Conservation (phyloP, 2,888 invertebrate genomes). For the Oxycera nigricornis region DNA sequence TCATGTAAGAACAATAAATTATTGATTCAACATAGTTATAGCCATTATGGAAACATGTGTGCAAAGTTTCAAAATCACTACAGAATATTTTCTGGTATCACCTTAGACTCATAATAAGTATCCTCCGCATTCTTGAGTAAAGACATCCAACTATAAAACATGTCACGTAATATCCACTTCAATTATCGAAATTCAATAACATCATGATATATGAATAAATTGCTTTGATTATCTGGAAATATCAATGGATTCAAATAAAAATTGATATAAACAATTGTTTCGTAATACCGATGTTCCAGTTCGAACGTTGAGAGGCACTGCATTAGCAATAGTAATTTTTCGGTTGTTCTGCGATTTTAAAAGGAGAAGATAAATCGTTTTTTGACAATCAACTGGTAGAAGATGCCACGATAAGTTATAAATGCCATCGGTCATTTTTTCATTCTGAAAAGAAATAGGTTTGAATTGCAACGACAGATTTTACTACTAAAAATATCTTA, state of each 20-base stretch:
- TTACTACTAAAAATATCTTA: too few species aligned
- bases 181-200: neutral
- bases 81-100: too few species aligned
- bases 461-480: too few species aligned
- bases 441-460: neutral
- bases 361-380: neutral
- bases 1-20: too few species aligned
- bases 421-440: neutral
- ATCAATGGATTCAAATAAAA: neutral
- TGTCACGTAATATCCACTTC: neutral
- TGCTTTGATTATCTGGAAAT: neutral
- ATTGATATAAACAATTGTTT: neutral
- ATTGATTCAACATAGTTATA: too few species aligned
- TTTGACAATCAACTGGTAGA: constrained; percentile 12
- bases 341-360: neutral
- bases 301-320: neutral
- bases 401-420: neutral
- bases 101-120: too few species aligned
- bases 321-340: constrained; percentile 3
- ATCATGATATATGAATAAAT: constrained; percentile 20
- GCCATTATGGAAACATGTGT: too few species aligned
- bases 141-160: too few species aligned
- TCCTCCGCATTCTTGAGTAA: too few species aligned
- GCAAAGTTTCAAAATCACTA: too few species aligned
- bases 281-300: neutral